Conservation (phyloP, 2,113 vertebrate genomes). For the Aphelocoma coerulescens region DNA sequence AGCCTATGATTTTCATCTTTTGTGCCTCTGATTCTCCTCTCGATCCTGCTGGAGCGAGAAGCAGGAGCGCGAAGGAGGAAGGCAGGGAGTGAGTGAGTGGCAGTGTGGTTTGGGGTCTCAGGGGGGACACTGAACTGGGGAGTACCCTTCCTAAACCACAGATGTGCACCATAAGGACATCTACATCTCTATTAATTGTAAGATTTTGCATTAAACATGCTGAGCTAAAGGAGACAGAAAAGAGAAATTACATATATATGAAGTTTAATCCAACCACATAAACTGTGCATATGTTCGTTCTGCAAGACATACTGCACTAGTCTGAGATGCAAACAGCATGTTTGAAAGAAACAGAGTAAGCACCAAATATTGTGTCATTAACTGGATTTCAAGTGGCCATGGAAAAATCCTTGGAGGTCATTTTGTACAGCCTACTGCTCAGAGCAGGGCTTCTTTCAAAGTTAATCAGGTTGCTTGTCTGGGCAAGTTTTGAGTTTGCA, state of each 20-base stretch:
- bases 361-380: neutral
- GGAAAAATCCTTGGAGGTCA: neutral
- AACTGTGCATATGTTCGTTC: neutral
- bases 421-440: neutral
- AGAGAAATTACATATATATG: neutral
- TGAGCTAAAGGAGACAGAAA: neutral
- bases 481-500: neutral
- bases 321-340: neutral
- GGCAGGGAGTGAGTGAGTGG: neutral
- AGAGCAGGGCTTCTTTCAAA: neutral
- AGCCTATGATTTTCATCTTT: neutral
- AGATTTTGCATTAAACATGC: neutral
- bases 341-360: neutral
- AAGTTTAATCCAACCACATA: neutral
- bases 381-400: neutral
- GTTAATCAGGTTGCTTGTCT: neutral
- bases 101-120: neutral
- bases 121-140: neutral
- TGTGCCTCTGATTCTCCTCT: neutral
- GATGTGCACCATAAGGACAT: neutral
- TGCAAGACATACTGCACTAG: neutral
- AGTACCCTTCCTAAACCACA: neutral
- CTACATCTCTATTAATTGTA: neutral
- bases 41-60: neutral
- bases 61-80: neutral